These are phyloP conservation scores for Drosophila malerkotliana DNA, from an alignment of 1,140 invertebrate species.

Conservation along the genomic window DNA sequence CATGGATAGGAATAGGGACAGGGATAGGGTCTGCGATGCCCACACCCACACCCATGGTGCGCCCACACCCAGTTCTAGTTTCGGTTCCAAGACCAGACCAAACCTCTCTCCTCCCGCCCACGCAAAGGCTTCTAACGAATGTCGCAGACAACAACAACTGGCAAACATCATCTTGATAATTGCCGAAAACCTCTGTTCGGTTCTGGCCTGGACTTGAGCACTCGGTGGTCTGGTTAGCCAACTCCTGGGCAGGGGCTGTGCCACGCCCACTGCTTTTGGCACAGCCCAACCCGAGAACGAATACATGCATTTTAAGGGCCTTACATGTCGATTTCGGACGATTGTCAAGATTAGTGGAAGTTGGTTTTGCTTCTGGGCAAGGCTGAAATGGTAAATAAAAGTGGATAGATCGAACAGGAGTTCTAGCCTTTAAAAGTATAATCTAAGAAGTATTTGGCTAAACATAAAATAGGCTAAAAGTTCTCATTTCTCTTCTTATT, in stretches of 20 bases:
- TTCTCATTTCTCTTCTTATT: constrained; percentile 2
- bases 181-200: constrained; percentile 67
- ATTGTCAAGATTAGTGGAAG: constrained; percentile 63
- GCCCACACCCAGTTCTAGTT: constrained; percentile 27
- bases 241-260: constrained; percentile 4
- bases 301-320: constrained; percentile 78
- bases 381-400: constrained; percentile 39
- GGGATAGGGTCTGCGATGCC: constrained; percentile 15
- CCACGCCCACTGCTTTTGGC: constrained; percentile 53
- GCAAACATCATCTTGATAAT: constrained; percentile 79
- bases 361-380: constrained; percentile 28
- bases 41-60: constrained; percentile 33
- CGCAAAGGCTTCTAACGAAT: constrained; percentile 70
- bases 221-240: constrained; percentile 40
- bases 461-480: not conserved
- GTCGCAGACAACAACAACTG: constrained; percentile 63
- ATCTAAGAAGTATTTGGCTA: not conserved
- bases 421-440: constrained; percentile 28
- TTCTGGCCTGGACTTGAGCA: constrained; percentile 6
- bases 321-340: constrained; percentile 74
- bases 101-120: constrained; percentile 39
- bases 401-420: constrained; percentile 19
- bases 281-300: constrained; percentile 25
- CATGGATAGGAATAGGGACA: constrained; percentile 28
- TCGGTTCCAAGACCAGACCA: constrained; percentile 14